phyloP scores from a whole-genome alignment of 1,140 invertebrate species.

The Platorchestia sp. region DNA sequence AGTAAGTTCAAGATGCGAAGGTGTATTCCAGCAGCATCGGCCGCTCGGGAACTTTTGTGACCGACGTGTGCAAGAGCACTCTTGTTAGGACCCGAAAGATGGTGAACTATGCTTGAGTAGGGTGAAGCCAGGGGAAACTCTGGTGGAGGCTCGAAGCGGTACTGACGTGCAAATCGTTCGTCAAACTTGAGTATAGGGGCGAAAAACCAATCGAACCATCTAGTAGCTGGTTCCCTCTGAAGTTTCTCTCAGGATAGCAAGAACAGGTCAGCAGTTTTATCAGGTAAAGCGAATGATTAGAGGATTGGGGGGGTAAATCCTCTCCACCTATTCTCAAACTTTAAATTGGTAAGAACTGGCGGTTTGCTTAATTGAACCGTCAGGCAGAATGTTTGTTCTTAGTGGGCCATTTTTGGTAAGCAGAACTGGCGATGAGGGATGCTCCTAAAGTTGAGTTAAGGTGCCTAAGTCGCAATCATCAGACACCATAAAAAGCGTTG shows the following conservation, averaged over 20 bases:
- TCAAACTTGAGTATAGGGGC: slow-evolving; percentile 90
- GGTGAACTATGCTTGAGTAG: slow-evolving; percentile 91
- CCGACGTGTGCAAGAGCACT: slow-evolving; percentile 75
- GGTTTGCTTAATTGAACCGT: slow-evolving; percentile 79
- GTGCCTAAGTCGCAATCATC: slow-evolving; percentile 80
- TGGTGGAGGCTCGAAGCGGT: slow-evolving; percentile 79
- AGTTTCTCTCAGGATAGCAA: slow-evolving; percentile 89
- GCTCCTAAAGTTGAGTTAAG: slow-evolving; percentile 83
- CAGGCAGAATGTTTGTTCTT: slow-evolving; percentile 76
- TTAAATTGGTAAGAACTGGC: slow-evolving; percentile 85
- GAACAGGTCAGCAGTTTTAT: slow-evolving; percentile 72
- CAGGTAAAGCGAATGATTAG: slow-evolving; percentile 82
- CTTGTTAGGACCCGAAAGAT: slow-evolving; percentile 88
- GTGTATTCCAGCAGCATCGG: background rate
- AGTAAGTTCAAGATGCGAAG: slow-evolving; percentile 72
- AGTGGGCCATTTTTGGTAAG: slow-evolving; percentile 93
- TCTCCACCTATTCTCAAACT: slow-evolving; percentile 92
- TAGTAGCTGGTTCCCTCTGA: slow-evolving; percentile 81
- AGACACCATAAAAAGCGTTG: slow-evolving; percentile 87
- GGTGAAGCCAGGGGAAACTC: slow-evolving; percentile 89
- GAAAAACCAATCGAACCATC: slow-evolving; percentile 95
- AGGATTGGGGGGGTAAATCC: slow-evolving; percentile 83
- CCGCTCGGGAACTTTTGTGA: slow-evolving; percentile 32
- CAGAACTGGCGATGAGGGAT: slow-evolving; percentile 92
- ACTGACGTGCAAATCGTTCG: slow-evolving; percentile 94